Percentiles rank a stretch among this genome's conserved stretches.
Evolutionary conservation across 2,888 invertebrate genomes (phyloP).

Genomic region (Drosophila leonis): DNA sequence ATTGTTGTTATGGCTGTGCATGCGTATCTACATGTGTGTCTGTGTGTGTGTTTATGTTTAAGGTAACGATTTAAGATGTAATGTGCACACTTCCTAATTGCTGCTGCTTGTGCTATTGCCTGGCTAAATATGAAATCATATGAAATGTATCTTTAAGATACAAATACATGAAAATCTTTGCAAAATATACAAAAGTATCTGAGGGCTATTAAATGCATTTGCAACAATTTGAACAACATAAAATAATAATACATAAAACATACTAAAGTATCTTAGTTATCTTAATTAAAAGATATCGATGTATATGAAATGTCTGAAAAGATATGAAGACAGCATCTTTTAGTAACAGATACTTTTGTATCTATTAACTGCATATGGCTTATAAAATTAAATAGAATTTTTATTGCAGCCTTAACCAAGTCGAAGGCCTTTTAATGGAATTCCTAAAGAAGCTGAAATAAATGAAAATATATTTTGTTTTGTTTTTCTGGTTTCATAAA

Average conservation of each 20-base stretch:
- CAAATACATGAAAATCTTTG: background rate
- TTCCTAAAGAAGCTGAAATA: slow-evolving; percentile 5
- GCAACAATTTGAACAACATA: too few species aligned
- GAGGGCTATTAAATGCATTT: too few species aligned
- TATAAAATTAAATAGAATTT: background rate
- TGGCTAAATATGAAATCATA: background rate
- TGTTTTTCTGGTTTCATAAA: background rate
- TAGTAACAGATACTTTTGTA: background rate
- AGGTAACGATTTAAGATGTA: slow-evolving; percentile 31
- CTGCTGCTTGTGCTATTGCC: slow-evolving; percentile 8
- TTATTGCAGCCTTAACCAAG: too few species aligned
- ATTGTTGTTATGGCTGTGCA: slow-evolving; percentile 15
- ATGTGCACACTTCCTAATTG: slow-evolving; percentile 22
- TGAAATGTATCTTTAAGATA: slow-evolving; percentile 10
- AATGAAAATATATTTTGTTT: background rate
- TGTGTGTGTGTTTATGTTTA: slow-evolving; percentile 23
- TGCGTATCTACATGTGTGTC: slow-evolving; percentile 15
- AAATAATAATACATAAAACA: background rate
- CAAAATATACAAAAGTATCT: background rate
- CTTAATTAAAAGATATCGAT: background rate
- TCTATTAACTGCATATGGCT: background rate
- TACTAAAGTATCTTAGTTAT: background rate
- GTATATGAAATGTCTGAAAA: background rate
- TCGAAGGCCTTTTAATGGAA: background rate
- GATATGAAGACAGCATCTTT: background rate